A percentile compares a stretch with the other conserved stretches of the same genome.
These are phyloP conservation scores for Ormyrus thymus DNA, from an alignment of 2,888 invertebrate species.

Conservation along the genomic window DNA sequence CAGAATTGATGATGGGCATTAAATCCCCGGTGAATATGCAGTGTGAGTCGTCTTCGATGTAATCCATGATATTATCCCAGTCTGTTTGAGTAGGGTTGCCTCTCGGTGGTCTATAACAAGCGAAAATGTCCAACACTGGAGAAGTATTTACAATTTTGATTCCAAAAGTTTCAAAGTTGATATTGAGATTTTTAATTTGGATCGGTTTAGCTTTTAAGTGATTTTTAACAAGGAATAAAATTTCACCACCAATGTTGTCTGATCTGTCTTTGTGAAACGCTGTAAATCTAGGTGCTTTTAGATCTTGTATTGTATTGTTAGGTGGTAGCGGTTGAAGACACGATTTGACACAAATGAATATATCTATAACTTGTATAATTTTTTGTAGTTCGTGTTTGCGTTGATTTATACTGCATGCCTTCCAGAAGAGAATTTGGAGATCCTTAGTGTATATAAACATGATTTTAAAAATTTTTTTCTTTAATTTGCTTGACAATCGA, in stretches of 20 bases:
- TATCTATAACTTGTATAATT: constrained; percentile 12
- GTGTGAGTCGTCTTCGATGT: not conserved
- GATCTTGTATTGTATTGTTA: too few relatives aligned
- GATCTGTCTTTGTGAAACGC: not conserved
- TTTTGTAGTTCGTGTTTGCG: too few relatives aligned
- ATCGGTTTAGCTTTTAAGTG: constrained; percentile 12
- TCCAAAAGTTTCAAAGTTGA: constrained; percentile 25
- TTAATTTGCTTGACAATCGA: too few relatives aligned
- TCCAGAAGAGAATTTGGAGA: too few relatives aligned
- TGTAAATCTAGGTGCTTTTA: constrained; percentile 25
- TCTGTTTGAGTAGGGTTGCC: not conserved
- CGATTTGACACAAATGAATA: constrained; percentile 32
- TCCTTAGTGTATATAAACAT: too few relatives aligned
- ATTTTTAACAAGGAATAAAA: constrained; percentile 32
- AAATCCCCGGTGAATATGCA: constrained; percentile 35
- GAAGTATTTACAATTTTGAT: constrained; percentile 26
- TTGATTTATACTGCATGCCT: too few relatives aligned
- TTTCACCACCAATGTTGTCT: constrained; percentile 29
- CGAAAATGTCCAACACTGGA: constrained; percentile 16
- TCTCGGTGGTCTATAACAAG: constrained; percentile 39
- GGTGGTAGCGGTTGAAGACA: too few relatives aligned
- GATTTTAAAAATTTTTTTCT: too few relatives aligned
- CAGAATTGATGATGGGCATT: constrained; percentile 36
- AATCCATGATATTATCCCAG: constrained; percentile 34
- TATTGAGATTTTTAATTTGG: constrained; percentile 11